Base-by-base conservation (phyloP, 2,113 vertebrate species). In the Nestor notabilis region DNA sequence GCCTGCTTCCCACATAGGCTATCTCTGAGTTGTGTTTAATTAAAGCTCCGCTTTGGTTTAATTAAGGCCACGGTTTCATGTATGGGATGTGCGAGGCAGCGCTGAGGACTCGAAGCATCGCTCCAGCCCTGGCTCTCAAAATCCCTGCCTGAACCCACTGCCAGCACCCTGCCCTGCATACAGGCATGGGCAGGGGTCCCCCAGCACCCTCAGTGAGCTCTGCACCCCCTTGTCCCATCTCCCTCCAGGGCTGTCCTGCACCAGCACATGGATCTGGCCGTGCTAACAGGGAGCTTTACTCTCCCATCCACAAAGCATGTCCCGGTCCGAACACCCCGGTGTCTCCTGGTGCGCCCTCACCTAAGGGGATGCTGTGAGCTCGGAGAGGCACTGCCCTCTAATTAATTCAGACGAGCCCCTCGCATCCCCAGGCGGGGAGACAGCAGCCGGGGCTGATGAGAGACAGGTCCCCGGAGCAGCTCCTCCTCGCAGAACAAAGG, bases 1-100 rank as follows among this genome's bases (percentile, higher is more conserved):
- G 79, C 64, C 83, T 92, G 76, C 50, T 92, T 84, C 91, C 76
- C 41, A 12, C 39, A 29, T 87, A 91, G 93, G 91, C 91, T 5
- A 47, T 43, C 77, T 90, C 88, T 1, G 10, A 88, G 47, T 89
- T 87, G 69, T 1, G 47, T 94, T 96, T 96, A 97, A 97, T 96
- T 97, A 96, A 96, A 89, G 95, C 89, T 96, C 74, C 3, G 7
- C 83, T 96, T 89, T 0, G 0, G 93, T 96, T 96, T 96, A 96
- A 97, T 96, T 96, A 97, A 96, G 91, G 94, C 91, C 94, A 83
- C 5, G 3, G 69, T 95, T 95, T 84, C 96, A 81, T 11, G 31
- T 92, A 96, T 72, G 91, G 94, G 95, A 92, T 87, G 77, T 1
- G 28, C 2, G 17, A 95, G 74, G 89, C 93, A 84, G 89, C 4